phyloP scores from a whole-genome alignment of 1,140 invertebrate genomes.

The Hyles euphorbiae region DNA sequence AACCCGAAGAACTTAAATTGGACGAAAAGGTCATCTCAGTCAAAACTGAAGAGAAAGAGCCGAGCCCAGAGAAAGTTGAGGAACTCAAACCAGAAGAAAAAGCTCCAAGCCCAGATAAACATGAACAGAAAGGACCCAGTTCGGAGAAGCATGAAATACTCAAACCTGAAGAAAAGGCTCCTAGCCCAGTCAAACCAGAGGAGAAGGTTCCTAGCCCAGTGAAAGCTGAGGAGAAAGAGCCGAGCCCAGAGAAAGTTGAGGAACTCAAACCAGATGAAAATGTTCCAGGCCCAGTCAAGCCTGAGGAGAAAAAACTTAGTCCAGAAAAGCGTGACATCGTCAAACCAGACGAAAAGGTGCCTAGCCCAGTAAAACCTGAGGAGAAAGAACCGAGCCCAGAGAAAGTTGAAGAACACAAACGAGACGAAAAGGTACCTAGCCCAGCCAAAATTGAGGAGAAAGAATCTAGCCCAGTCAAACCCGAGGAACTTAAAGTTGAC shows the following conservation, averaged over 20 bases:
- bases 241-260: background rate
- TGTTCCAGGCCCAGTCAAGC: background rate
- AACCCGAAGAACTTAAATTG: no score
- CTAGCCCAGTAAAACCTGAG: background rate
- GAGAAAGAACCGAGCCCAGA: conserved; percentile 5
- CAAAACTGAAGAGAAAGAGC: no score
- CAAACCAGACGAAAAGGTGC: background rate
- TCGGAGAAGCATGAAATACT: background rate
- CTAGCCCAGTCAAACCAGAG: background rate
- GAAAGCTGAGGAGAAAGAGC: background rate
- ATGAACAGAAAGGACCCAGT: background rate
- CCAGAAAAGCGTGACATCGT: background rate
- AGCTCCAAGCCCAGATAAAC: background rate
- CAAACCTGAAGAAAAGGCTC: background rate
- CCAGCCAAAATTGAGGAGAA: background rate
- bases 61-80: no score
- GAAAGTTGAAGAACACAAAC: no score
- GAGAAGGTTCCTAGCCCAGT: background rate
- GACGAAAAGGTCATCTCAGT: no score
- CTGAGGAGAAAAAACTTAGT: conserved; percentile 4
- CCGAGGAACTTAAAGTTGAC: background rate
- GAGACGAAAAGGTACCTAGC: background rate
- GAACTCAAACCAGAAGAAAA: background rate
- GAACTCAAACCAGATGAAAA: background rate
- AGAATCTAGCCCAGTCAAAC: background rate